Conservation (phyloP, 1,140 invertebrate genomes). For the Bombus terrestris region DNA sequence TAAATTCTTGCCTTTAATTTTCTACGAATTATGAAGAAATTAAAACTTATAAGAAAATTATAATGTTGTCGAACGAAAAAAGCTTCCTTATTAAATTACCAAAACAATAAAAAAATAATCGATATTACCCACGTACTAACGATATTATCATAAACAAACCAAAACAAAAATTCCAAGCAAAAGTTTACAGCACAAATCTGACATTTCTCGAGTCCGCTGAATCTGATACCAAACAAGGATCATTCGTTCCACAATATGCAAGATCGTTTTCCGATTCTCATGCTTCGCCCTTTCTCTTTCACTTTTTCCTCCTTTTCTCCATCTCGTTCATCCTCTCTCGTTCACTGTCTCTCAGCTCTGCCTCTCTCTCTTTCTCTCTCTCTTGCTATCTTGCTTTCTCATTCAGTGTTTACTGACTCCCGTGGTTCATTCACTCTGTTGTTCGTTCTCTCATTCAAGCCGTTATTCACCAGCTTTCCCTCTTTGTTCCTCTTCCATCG, state of each 20-base stretch:
- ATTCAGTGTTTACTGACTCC: conserved; percentile 6
- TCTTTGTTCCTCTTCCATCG: neutral
- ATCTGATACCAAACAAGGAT: neutral
- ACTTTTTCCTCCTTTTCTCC: neutral
- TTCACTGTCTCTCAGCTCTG: too few relatives aligned
- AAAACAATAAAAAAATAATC: too few relatives aligned
- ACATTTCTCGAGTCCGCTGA: too few relatives aligned
- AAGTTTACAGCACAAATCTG: neutral
- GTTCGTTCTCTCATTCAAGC: conserved; percentile 16
- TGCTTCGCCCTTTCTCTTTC: neutral
- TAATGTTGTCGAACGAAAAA: too few relatives aligned
- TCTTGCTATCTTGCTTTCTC: neutral
- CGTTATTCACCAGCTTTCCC: neutral
- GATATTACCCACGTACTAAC: too few relatives aligned
- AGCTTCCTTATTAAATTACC: too few relatives aligned
- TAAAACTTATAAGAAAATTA: neutral
- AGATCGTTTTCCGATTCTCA: neutral
- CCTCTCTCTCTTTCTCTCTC: too few relatives aligned
- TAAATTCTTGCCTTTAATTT: neutral
- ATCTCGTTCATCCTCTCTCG: too few relatives aligned
- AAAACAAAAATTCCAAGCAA: neutral
- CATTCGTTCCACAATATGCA: neutral
- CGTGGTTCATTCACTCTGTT: conserved; percentile 26
- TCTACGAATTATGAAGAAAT: neutral
- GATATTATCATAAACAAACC: too few relatives aligned